Base-by-base conservation (phyloP, 2,113 vertebrate genomes). In the Danio rerio region DNA sequence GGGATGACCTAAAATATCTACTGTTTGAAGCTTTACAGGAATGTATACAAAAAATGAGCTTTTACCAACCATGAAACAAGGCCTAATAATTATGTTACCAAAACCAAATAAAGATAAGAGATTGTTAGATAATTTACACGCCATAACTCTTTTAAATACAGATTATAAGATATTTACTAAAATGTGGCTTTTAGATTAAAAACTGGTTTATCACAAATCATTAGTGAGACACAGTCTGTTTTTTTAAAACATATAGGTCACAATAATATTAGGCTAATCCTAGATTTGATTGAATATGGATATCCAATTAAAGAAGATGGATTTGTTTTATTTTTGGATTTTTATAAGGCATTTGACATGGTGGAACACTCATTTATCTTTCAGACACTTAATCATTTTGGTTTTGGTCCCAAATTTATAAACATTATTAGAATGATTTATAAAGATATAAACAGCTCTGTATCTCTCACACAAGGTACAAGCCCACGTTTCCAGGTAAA, bases 21-120 rank as follows among this genome's bases (percentile, higher is more conserved):
- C 31, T 73, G 11, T 55, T 73, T 13, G 70, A 73, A 31, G 11
- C 12, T 7, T 52, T 53, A 72, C 45, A 50, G 7, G 10, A 52
- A 2, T 72, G 69, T 52, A 72, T 72, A 52, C 7, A 12, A 13
- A 7, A 53, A 53, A 72, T 8, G 11, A 72, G 12, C 11, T 31
- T 20, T 13, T 31, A 31, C 18, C 49, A 9, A 40, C 12, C 21
- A 72, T 72, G 21, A 73, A 73, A 55, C 70, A 73, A 40, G 70
- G 21, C 11, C 21, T 55, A 31, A 73, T 73, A 15, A 10, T 42
- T 55, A 16, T 73, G 20, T 15, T 73, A 15, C 71, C 13, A 40
- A 73, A 56, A n/a, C 20, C 71, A 55, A 12, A 20, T 6, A 73
- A 73, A 56, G 50, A 73, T 9, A 53, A 72, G 20, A 72, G 70